Evolutionary conservation across 2,797 vertebrate genomes (phyloP).

Genomic region (Rhinella marina): DNA sequence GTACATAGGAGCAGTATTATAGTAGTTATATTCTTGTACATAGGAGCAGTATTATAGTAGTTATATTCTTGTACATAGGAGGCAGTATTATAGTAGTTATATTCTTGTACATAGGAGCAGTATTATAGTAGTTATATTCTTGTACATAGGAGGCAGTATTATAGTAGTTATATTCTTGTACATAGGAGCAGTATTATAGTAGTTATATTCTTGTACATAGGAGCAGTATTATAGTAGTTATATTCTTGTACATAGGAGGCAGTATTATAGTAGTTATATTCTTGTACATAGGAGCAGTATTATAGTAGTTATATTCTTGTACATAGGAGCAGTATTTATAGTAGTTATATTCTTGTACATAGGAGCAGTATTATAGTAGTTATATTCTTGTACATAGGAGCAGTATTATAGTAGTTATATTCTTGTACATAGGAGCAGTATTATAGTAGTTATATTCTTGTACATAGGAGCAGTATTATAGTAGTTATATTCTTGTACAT

Average conservation of each 20-base stretch:
- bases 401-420: slow-evolving; percentile 15
- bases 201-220: slow-evolving; percentile 4
- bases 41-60: slow-evolving; percentile 2
- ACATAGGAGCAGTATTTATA: background rate
- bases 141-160: background rate
- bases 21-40: slow-evolving; percentile 2
- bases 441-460: slow-evolving; percentile 8
- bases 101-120: background rate
- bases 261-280: slow-evolving; percentile 15
- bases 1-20: background rate
- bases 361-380: slow-evolving; percentile 3
- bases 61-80: slow-evolving; percentile 1
- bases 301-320: background rate
- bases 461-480: slow-evolving; percentile 10
- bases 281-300: background rate
- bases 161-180: slow-evolving; percentile 11
- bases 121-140: slow-evolving; percentile 12
- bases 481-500: slow-evolving; percentile 4
- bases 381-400: background rate
- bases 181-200: background rate
- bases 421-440: background rate
- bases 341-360: background rate
- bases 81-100: slow-evolving; percentile 4
- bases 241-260: background rate
- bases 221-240: slow-evolving; percentile 10